phyloP scores from a whole-genome alignment of 2,113 vertebrate species.

The Myiagra hebetior region DNA sequence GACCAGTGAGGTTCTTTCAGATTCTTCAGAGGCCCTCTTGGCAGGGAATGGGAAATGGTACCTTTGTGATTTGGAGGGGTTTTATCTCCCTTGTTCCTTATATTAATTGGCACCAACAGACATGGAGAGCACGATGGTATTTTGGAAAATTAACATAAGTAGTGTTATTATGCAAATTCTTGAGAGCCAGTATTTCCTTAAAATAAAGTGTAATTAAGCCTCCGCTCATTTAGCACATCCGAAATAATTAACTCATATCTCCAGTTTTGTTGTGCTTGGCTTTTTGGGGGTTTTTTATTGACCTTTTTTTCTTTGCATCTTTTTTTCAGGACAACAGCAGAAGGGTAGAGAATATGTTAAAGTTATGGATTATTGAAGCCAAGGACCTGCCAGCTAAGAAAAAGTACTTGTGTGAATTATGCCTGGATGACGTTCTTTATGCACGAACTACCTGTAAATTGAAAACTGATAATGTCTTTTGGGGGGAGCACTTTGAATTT shows the following conservation, averaged over 20 bases:
- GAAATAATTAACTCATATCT: conserved; percentile 48
- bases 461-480: conserved; percentile 97
- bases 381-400: conserved; percentile 98
- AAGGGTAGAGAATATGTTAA: conserved; percentile 91
- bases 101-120: conserved; percentile 53
- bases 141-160: conserved; percentile 62
- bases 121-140: conserved; percentile 20
- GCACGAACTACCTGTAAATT: conserved; percentile 98
- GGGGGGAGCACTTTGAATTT: conserved; percentile 99
- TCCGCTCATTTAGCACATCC: conserved; percentile 41
- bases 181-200: conserved; percentile 57
- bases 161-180: conserved; percentile 65
- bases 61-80: not conserved
- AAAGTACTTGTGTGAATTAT: conserved; percentile 96
- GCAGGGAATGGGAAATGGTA: not conserved
- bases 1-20: not conserved
- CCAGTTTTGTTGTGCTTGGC: not conserved
- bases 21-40: not conserved
- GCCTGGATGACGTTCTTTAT: conserved; percentile 93
- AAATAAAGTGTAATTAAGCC: conserved; percentile 66
- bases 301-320: not conserved
- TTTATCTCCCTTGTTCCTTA: conserved; percentile 36
- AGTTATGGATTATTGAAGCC: conserved; percentile 97
- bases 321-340: conserved; percentile 91
- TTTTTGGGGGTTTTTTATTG: not conserved